These are phyloP conservation scores for Sebastes diploproa DNA, from an alignment of 2,797 vertebrate genomes.

Conservation along the genomic window DNA sequence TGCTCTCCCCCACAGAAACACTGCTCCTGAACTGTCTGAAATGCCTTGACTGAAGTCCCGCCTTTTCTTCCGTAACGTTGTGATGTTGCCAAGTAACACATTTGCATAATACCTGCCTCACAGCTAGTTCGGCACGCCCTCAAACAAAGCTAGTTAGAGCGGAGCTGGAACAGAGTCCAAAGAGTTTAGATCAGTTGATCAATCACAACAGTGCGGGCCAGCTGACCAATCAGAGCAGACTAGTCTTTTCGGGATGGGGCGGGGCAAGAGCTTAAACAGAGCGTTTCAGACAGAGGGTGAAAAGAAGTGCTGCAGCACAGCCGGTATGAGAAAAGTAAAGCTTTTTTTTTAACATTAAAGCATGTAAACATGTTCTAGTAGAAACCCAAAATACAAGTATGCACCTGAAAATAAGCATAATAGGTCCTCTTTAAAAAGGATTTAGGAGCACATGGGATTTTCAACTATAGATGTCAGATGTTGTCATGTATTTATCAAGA, in stretches of 20 bases:
- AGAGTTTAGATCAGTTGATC: neutral
- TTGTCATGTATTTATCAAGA: conserved; percentile 30
- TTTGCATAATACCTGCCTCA: neutral
- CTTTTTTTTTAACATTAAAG: neutral
- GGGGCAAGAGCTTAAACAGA: too few species aligned
- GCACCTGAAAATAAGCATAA: neutral
- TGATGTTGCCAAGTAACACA: neutral
- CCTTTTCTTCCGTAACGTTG: neutral
- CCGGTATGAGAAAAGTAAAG: neutral
- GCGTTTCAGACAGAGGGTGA: neutral
- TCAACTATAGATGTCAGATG: conserved; percentile 40
- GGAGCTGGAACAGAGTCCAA: neutral
- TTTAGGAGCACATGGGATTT: conserved; percentile 23
- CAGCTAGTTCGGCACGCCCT: neutral
- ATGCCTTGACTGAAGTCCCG: neutral
- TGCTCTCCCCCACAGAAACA: neutral
- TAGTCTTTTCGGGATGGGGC: too few species aligned
- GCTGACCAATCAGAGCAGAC: too few species aligned
- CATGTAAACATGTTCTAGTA: neutral
- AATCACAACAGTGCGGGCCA: too few species aligned
- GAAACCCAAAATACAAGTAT: neutral
- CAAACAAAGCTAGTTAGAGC: neutral
- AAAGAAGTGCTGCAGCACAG: neutral
- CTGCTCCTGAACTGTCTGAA: neutral
- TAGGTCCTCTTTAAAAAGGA: neutral